Conservation (phyloP, 2,797 vertebrate genomes). For the Anas acuta region DNA sequence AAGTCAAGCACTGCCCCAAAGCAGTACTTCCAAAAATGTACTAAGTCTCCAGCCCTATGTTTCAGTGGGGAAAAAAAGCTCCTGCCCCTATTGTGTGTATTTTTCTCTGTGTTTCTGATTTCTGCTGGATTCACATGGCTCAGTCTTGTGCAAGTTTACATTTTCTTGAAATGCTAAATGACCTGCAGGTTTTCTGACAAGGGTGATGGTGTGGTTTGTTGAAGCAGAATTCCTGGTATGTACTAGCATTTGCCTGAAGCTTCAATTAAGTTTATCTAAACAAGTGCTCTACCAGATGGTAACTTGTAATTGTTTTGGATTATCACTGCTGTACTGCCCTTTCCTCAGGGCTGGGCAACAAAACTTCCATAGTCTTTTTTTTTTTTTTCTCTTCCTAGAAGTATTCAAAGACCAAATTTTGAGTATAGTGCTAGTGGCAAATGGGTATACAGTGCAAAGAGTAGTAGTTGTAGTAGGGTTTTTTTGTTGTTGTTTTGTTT, state of each 20-base stretch:
- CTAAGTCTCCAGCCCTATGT: background rate
- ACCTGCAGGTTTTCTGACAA: background rate
- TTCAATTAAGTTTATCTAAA: slow-evolving; percentile 13
- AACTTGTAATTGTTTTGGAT: background rate
- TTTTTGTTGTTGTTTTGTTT: background rate
- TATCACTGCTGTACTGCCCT: background rate
- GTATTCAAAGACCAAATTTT: background rate
- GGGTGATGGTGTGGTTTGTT: background rate
- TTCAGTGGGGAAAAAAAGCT: background rate
- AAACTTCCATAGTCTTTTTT: background rate
- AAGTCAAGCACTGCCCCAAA: background rate
- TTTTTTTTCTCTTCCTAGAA: background rate
- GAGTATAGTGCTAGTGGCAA: accelerated
- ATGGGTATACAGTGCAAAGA: background rate
- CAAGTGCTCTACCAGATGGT: background rate
- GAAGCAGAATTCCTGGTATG: background rate
- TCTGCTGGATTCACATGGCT: background rate
- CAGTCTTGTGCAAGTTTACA: background rate
- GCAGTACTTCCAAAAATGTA: background rate
- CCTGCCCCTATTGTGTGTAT: background rate
- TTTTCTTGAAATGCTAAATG: background rate
- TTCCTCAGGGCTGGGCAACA: background rate
- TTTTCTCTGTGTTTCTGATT: background rate
- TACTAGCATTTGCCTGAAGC: background rate
- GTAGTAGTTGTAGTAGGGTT: background rate